Conservation (phyloP, 2,888 invertebrate species). For the Agrochola circellaris region DNA sequence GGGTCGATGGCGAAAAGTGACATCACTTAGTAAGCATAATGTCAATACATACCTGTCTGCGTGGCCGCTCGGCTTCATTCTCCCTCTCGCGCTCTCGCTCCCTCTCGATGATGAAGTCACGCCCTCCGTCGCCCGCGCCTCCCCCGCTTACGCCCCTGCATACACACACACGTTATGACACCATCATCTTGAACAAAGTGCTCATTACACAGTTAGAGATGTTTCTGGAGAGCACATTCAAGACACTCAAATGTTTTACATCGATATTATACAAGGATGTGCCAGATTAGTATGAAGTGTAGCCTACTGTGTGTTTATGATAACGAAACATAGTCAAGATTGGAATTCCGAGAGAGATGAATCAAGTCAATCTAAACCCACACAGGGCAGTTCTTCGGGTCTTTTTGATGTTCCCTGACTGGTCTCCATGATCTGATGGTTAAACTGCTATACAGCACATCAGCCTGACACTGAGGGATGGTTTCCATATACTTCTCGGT, state of each 20-base stretch:
- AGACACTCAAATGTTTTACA: not conserved
- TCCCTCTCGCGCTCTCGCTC: constrained; percentile 86
- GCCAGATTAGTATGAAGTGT: not conserved
- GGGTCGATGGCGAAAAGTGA: not conserved
- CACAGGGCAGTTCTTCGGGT: no score
- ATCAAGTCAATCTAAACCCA: not conserved
- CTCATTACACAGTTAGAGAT: not conserved
- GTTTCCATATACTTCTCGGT: not conserved
- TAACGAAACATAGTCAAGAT: not conserved
- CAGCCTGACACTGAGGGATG: not conserved
- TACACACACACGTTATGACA: constrained; percentile 28
- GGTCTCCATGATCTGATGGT: not conserved
- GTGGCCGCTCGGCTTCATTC: constrained; percentile 82
- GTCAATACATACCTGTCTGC: constrained; percentile 78
- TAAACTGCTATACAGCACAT: not conserved
- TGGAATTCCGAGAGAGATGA: not conserved
- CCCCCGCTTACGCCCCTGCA: constrained; percentile 83
- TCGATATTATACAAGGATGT: not conserved
- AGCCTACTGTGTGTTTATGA: not conserved
- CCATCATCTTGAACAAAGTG: not conserved
- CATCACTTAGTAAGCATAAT: not conserved
- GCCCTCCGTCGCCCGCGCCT: constrained; percentile 76
- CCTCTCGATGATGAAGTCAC: constrained; percentile 88
- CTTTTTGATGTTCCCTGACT: not conserved
- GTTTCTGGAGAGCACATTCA: not conserved